A percentile compares a stretch with the other conserved stretches of the same genome.
phyloP scores from a whole-genome alignment of 2,113 vertebrate species.

The Propithecus coquereli region DNA sequence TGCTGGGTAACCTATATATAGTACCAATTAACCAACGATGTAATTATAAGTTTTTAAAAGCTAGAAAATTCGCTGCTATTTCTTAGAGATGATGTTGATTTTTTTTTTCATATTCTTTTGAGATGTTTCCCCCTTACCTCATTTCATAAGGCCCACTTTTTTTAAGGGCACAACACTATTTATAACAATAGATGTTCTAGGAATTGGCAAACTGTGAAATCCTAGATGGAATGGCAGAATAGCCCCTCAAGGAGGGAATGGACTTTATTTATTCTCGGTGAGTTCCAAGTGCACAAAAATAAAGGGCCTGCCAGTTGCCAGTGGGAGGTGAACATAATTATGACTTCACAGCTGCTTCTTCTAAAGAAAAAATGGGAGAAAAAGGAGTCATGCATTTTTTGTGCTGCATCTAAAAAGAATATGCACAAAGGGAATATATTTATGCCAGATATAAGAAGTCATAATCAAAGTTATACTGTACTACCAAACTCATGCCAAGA shows the following conservation, averaged over 20 bases:
- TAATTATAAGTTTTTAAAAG: constrained; percentile 63
- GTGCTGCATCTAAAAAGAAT: constrained; percentile 66
- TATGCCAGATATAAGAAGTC: constrained; percentile 61
- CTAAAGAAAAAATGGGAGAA: constrained; percentile 70
- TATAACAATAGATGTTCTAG: constrained; percentile 61
- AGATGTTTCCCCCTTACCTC: background rate
- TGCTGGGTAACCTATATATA: constrained; percentile 51
- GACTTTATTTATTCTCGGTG: constrained; percentile 69
- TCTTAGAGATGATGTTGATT: constrained; percentile 38
- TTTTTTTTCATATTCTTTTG: constrained; percentile 44
- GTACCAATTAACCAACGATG: constrained; percentile 55
- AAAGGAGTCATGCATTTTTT: constrained; percentile 57
- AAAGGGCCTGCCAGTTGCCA: constrained; percentile 70
- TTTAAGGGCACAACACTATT: constrained; percentile 50
- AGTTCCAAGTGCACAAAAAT: constrained; percentile 67
- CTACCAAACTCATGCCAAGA: constrained; percentile 59
- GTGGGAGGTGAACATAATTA: constrained; percentile 72
- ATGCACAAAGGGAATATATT: constrained; percentile 72
- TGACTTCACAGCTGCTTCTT: constrained; percentile 78
- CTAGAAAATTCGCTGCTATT: constrained; percentile 29
- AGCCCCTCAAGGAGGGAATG: constrained; percentile 55
- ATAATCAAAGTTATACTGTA: constrained; percentile 60
- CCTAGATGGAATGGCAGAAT: constrained; percentile 55
- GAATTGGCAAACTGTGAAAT: constrained; percentile 54
- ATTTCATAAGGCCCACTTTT: constrained; percentile 5